Evolutionary conservation across 2,113 vertebrate genomes (phyloP).

Genomic region (Leptobrachium leishanense): DNA sequence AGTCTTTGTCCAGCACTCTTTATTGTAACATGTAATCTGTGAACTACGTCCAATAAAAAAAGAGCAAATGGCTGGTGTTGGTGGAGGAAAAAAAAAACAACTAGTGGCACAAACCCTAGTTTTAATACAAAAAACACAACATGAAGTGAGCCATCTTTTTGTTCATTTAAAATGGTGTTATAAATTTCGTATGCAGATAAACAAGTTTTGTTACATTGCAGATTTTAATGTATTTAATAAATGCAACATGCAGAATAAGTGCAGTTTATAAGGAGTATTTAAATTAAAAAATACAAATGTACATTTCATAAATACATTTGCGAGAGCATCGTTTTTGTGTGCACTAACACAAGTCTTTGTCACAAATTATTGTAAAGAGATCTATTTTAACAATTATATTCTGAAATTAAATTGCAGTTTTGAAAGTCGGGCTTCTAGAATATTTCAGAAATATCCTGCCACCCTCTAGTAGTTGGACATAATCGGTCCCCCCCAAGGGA

Average conservation of each 20-base stretch:
- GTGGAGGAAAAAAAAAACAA: slow-evolving; percentile 61
- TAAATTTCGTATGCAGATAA: slow-evolving; percentile 98
- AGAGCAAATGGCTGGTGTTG: slow-evolving; percentile 69
- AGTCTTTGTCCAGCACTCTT: slow-evolving; percentile 83
- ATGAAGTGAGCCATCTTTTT: slow-evolving; percentile 90
- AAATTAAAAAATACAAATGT: slow-evolving; percentile 74
- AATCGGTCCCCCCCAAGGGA: background rate
- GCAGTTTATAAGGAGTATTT: slow-evolving; percentile 81
- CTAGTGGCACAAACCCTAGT: slow-evolving; percentile 80
- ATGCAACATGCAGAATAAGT: slow-evolving; percentile 98
- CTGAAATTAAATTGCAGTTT: slow-evolving; percentile 79
- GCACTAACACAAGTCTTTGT: slow-evolving; percentile 71
- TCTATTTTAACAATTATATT: slow-evolving; percentile 79
- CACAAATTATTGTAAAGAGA: slow-evolving; percentile 74
- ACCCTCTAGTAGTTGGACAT: background rate
- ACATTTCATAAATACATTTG: slow-evolving; percentile 82
- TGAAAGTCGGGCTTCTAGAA: slow-evolving; percentile 67
- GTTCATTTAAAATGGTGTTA: slow-evolving; percentile 99
- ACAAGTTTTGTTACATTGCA: slow-evolving; percentile 98
- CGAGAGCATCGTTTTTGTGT: slow-evolving; percentile 75
- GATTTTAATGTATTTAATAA: slow-evolving; percentile 99
- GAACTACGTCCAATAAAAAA: slow-evolving; percentile 82
- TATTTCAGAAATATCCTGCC: slow-evolving; percentile 54
- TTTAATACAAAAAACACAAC: slow-evolving; percentile 63
- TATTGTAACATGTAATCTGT: slow-evolving; percentile 93